A percentile compares a stretch with the other conserved stretches of the same genome.
Conservation (phyloP, 2,888 invertebrate genomes). For the Drosophila ochracea region DNA sequence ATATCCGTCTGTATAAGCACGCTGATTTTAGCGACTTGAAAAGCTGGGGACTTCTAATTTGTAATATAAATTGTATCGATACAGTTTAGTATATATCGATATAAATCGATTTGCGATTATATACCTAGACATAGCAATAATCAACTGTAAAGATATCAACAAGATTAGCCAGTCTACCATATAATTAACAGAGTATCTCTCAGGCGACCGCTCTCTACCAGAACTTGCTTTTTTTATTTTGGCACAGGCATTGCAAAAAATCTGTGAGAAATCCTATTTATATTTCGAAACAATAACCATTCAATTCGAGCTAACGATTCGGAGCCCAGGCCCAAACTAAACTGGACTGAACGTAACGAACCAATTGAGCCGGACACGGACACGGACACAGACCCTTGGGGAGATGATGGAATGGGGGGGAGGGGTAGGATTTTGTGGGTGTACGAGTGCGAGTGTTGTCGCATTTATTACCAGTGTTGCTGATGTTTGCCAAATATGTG, state of each 20-base stretch:
- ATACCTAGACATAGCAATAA: neutral
- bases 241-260: constrained; percentile 50
- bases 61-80: neutral
- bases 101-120: neutral
- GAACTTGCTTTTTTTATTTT: neutral
- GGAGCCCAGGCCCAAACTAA: constrained; percentile 39
- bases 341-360: constrained; percentile 64
- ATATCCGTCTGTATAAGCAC: neutral
- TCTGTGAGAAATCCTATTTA: constrained; percentile 78
- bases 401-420: neutral
- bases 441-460: constrained; percentile 52
- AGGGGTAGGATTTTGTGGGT: neutral
- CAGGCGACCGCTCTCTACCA: neutral
- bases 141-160: neutral
- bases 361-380: constrained; percentile 71
- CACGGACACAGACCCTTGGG: constrained; percentile 32
- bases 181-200: neutral
- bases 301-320: constrained; percentile 80
- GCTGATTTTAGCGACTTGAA: neutral
- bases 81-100: neutral
- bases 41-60: neutral
- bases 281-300: constrained; percentile 81
- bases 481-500: constrained; percentile 61
- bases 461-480: constrained; percentile 76
- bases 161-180: neutral